Conservation (phyloP, 2,888 invertebrate species). For the Drosophila setosimentum region DNA sequence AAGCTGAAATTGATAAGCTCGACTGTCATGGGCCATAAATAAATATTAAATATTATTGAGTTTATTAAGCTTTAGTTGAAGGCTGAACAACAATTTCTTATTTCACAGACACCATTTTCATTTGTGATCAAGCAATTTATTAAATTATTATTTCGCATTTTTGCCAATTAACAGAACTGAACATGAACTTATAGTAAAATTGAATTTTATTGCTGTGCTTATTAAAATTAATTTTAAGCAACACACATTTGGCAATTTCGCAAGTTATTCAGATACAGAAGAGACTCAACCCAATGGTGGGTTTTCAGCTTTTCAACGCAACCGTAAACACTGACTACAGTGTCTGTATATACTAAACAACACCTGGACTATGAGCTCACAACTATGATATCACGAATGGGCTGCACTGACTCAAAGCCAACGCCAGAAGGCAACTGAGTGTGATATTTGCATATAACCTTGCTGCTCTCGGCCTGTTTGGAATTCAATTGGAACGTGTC, state of each 20-base stretch:
- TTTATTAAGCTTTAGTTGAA: background rate
- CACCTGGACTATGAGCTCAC: constrained; percentile 48
- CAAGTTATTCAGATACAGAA: constrained; percentile 10
- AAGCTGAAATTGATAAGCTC: background rate
- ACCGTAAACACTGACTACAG: constrained; percentile 6
- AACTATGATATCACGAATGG: constrained; percentile 60
- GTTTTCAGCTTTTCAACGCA: background rate
- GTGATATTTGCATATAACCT: constrained; percentile 62
- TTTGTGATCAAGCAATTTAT: background rate
- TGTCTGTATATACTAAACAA: constrained; percentile 1
- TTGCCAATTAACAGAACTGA: constrained; percentile 18
- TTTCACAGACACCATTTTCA: background rate
- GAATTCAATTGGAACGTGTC: constrained; percentile 48
- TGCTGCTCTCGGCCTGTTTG: constrained; percentile 25
- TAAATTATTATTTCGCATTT: constrained; percentile 1
- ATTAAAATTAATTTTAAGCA: constrained; percentile 12
- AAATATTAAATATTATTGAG: background rate
- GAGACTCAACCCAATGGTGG: background rate
- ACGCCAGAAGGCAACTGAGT: background rate
- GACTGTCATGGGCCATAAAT: background rate
- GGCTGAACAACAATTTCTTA: background rate
- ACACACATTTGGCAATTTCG: background rate
- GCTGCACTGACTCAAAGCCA: constrained; percentile 38
- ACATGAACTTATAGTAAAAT: constrained; percentile 3
- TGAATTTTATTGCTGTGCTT: constrained; percentile 18